These are phyloP conservation scores for Aculops lycopersici DNA, from an alignment of 1,140 invertebrate genomes.

Conservation along the genomic window DNA sequence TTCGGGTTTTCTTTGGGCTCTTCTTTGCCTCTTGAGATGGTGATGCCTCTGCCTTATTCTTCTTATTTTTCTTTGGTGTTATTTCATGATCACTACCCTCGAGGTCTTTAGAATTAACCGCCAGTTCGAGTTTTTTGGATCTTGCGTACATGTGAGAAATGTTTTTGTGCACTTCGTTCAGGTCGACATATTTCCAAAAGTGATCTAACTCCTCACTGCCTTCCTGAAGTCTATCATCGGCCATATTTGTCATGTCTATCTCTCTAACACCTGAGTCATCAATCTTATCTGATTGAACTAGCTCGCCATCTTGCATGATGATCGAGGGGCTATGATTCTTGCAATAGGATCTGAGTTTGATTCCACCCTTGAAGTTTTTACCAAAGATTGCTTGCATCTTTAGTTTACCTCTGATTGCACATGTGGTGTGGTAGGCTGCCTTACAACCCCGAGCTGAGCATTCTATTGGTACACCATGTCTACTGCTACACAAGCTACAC, in stretches of 20 bases:
- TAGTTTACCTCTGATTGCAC: slow-evolving; percentile 76
- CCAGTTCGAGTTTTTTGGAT: no score
- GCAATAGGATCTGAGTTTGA: slow-evolving; percentile 11
- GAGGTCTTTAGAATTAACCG: no score
- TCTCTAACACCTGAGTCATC: neutral
- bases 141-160: neutral
- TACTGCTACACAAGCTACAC: neutral
- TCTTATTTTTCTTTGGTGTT: neutral
- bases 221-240: neutral
- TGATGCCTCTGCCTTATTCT: neutral
- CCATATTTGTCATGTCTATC: neutral
- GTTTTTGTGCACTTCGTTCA: slow-evolving; percentile 6
- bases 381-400: slow-evolving; percentile 36
- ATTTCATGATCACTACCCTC: no score
- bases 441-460: slow-evolving; percentile 29
- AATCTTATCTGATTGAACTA: neutral
- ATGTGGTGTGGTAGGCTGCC: slow-evolving; percentile 88
- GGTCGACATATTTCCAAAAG: slow-evolving; percentile 10
- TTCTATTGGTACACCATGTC: neutral
- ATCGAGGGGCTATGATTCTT: slow-evolving; percentile 2
- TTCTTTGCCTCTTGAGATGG: neutral
- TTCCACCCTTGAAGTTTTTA: slow-evolving; percentile 9
- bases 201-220: neutral
- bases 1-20: neutral
- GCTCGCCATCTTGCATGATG: neutral